Percentiles rank a stretch among this genome's conserved stretches.
These are phyloP conservation scores for Cotesia chilonis DNA, from an alignment of 1,140 invertebrate species.

Conservation along the genomic window DNA sequence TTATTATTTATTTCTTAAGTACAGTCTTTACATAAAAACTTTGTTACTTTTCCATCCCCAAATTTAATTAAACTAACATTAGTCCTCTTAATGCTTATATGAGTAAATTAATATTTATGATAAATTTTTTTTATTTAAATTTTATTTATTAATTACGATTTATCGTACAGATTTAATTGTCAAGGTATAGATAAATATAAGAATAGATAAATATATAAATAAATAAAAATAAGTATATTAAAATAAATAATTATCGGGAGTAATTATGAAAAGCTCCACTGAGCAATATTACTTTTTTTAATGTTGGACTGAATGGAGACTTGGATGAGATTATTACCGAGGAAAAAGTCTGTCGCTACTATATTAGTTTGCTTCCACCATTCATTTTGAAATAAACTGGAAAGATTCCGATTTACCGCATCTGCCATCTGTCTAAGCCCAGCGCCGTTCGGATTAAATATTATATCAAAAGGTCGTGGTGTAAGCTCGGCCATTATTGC, in stretches of 20 bases:
- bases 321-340: slow-evolving; percentile 79
- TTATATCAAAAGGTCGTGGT: slow-evolving; percentile 73
- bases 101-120: too few relatives aligned
- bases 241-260: not conserved
- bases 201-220: not conserved
- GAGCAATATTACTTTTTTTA: slow-evolving; percentile 53
- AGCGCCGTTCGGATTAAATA: slow-evolving; percentile 68
- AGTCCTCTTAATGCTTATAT: too few relatives aligned
- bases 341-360: slow-evolving; percentile 80
- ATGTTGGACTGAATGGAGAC: slow-evolving; percentile 72
- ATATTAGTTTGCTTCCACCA: slow-evolving; percentile 77
- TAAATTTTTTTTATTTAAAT: too few relatives aligned
- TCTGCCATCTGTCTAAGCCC: slow-evolving; percentile 77
- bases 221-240: not conserved
- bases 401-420: slow-evolving; percentile 74
- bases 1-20: too few relatives aligned
- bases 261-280: slow-evolving; percentile 46
- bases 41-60: too few relatives aligned
- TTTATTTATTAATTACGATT: not conserved
- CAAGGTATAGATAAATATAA: not conserved
- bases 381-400: slow-evolving; percentile 70
- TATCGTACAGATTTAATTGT: too few relatives aligned
- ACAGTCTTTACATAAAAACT: too few relatives aligned
- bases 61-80: too few relatives aligned
- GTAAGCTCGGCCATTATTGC: slow-evolving; percentile 85